Evolutionary conservation across 2,888 invertebrate species (phyloP).

Genomic region (Schizaphis graminum): DNA sequence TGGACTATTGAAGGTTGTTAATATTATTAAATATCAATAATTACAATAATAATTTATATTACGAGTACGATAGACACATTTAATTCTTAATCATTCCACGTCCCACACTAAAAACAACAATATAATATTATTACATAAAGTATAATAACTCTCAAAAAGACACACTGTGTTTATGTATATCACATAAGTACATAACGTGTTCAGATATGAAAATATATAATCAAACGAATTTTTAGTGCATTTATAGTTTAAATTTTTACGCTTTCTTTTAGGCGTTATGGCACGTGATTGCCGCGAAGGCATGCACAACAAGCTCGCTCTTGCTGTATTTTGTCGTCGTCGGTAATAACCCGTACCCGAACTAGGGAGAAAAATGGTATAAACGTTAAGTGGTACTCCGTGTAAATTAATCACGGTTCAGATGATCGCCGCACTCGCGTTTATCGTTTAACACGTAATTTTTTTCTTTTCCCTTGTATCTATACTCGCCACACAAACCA

Average conservation of each 20-base stretch:
- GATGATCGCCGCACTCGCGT: constrained; percentile 28
- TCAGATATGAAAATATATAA: neutral
- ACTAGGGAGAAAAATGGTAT: constrained; percentile 21
- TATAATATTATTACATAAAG: neutral
- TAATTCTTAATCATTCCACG: neutral
- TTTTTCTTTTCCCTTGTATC: neutral
- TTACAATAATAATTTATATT: neutral
- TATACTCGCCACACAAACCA: constrained; percentile 36
- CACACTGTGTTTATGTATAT: neutral
- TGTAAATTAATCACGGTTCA: constrained; percentile 60
- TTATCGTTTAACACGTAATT: constrained; percentile 50
- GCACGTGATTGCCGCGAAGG: neutral
- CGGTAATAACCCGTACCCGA: neutral
- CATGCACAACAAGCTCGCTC: neutral
- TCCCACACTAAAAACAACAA: neutral
- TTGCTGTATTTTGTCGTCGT: neutral
- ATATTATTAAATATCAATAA: too few relatives aligned
- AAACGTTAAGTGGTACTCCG: constrained; percentile 63
- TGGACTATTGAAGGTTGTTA: too few relatives aligned
- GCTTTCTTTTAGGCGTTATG: neutral
- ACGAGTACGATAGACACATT: neutral
- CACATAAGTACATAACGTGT: neutral
- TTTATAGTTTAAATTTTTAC: neutral
- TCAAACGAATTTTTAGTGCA: neutral
- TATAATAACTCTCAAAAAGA: neutral